phyloP scores from a whole-genome alignment of 2,113 vertebrate genomes.

The Saccopteryx bilineata region DNA sequence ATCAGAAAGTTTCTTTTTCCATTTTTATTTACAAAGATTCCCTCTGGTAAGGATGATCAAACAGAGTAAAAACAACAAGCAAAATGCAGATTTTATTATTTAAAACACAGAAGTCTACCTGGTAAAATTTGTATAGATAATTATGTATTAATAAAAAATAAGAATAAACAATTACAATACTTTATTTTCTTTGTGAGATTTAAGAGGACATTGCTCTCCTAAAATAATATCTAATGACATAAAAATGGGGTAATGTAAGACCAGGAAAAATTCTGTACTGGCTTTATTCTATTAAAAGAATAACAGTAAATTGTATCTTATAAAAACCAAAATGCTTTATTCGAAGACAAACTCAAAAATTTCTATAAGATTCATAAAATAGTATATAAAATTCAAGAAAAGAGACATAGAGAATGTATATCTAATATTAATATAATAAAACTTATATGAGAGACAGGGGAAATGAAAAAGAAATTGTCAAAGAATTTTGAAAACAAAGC shows the following conservation, averaged over 20 bases:
- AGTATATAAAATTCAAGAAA: background rate
- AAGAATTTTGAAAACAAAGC: constrained; percentile 30
- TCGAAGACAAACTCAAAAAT: background rate
- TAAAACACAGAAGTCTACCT: background rate
- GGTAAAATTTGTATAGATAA: constrained; percentile 21
- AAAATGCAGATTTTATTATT: constrained; percentile 28
- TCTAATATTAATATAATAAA: background rate
- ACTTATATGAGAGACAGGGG: background rate
- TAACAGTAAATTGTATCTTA: background rate
- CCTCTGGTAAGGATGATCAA: background rate
- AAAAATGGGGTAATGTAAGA: background rate
- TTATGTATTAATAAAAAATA: background rate
- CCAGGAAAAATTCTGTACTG: background rate
- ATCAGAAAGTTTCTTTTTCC: background rate
- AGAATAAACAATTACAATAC: background rate
- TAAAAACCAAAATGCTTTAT: constrained; percentile 32
- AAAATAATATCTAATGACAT: background rate
- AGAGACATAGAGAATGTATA: background rate
- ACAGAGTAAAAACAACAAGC: background rate
- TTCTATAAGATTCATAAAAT: background rate
- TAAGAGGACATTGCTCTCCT: background rate
- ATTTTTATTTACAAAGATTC: background rate
- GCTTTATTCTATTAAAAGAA: background rate
- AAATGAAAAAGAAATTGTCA: background rate
- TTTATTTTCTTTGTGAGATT: background rate